A percentile compares a stretch with the other conserved stretches of the same genome.
Conservation (phyloP, 2,113 vertebrate species). For the Clupea harengus region DNA sequence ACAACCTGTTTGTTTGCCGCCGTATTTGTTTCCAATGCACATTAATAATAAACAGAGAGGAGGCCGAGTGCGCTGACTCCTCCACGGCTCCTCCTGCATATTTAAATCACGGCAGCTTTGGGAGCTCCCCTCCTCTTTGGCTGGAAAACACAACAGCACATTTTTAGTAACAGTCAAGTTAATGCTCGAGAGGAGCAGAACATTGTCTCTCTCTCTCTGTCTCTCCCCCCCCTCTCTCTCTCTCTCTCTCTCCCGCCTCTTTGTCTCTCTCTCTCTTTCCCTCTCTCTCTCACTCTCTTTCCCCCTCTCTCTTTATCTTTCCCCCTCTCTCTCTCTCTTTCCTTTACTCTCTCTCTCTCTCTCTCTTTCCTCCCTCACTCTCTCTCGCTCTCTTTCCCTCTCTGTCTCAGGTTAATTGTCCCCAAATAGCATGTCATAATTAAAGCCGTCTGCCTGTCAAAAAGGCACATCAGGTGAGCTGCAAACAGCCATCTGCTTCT, state of each 20-base stretch:
- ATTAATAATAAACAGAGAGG: not conserved
- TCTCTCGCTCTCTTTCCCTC: not conserved
- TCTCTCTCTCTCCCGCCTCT: no score
- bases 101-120: constrained; percentile 4
- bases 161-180: constrained; percentile 8
- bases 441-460: not conserved
- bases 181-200: not conserved
- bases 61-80: not conserved
- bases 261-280: not conserved
- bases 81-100: not conserved
- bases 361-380: not conserved
- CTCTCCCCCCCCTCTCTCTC: no score
- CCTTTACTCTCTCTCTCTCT: not conserved
- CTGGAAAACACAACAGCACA: not conserved
- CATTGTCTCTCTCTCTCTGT: no score
- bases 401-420: constrained; percentile 8
- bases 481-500: not conserved
- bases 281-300: not conserved
- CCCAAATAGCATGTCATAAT: constrained; percentile 15
- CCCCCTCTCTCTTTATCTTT: no score
- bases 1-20: constrained; percentile 10
- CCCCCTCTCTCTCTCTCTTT: no score
- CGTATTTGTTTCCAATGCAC: constrained; percentile 9
- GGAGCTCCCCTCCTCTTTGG: not conserved
- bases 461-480: constrained; percentile 7